These are phyloP conservation scores for Thunnus thynnus DNA, from an alignment of 2,113 vertebrate species.

Conservation along the genomic window DNA sequence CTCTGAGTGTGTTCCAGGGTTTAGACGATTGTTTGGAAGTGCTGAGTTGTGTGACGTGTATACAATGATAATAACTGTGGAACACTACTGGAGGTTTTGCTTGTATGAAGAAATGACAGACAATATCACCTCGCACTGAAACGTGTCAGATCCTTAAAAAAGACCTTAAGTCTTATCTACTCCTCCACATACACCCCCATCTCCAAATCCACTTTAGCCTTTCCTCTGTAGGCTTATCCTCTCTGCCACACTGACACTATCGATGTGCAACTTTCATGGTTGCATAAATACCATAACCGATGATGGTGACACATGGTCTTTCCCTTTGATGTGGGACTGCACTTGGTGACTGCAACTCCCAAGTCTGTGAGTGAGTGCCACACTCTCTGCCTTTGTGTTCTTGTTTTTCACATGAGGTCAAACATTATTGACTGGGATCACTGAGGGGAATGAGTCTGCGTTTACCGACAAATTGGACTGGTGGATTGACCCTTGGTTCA, in stretches of 20 bases:
- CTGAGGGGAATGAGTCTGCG: conserved; percentile 67
- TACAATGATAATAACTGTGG: conserved; percentile 44
- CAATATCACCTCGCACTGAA: conserved; percentile 50
- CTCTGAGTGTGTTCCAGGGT: conserved; percentile 28
- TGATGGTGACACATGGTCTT: conserved; percentile 60
- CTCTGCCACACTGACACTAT: conserved; percentile 68
- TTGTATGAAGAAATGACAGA: conserved; percentile 51
- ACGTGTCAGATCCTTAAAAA: conserved; percentile 60
- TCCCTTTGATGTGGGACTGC: conserved; percentile 56
- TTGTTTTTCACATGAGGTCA: conserved; percentile 71
- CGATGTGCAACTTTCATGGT: conserved; percentile 67
- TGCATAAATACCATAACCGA: conserved; percentile 70
- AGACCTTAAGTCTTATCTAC: conserved; percentile 65
- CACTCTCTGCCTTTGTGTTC: conserved; percentile 45
- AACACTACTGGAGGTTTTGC: conserved; percentile 34
- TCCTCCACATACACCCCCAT: conserved; percentile 27
- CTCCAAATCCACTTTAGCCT: conserved; percentile 70
- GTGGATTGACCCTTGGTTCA: conserved; percentile 69
- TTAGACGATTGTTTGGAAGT: conserved; percentile 1
- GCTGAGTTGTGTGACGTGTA: conserved; percentile 28
- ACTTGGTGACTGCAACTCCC: conserved; percentile 44
- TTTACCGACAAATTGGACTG: conserved; percentile 72
- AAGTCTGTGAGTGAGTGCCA: conserved; percentile 37
- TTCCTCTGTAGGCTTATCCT: conserved; percentile 66
- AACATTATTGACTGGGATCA: conserved; percentile 73